Conservation (phyloP, 2,113 vertebrate species). For the Peromyscus leucopus region DNA sequence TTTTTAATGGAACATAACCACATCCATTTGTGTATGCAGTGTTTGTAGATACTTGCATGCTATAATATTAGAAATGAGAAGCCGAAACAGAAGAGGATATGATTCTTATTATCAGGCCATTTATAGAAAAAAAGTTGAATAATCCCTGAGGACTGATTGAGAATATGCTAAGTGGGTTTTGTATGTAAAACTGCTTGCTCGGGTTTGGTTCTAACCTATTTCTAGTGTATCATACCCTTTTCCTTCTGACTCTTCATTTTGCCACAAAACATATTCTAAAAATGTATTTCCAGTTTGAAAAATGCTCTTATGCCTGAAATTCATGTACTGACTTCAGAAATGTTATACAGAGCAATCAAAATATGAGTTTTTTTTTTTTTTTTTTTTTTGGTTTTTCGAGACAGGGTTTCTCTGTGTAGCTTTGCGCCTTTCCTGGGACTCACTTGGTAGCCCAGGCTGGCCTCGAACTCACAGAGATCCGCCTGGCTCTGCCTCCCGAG, state of each 20-base stretch:
- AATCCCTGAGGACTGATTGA: neutral
- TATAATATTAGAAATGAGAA: neutral
- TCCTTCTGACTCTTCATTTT: neutral
- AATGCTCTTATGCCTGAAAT: neutral
- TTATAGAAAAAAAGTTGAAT: neutral
- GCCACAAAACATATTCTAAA: neutral
- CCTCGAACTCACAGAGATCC: too few relatives aligned
- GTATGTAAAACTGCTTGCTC: neutral
- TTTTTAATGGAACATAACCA: neutral
- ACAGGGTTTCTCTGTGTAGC: too few relatives aligned
- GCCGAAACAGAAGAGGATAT: neutral
- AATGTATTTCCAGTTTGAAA: neutral
- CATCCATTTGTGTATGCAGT: neutral
- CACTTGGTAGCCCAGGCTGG: too few relatives aligned
- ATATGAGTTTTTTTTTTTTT: too few relatives aligned
- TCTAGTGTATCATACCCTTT: neutral
- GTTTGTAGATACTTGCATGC: neutral
- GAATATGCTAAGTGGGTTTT: neutral
- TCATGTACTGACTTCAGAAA: neutral
- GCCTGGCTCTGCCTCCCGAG: too few relatives aligned
- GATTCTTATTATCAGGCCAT: neutral
- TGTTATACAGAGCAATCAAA: neutral
- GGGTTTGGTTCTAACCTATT: neutral
- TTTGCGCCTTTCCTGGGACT: too few relatives aligned
- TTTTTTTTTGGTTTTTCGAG: too few relatives aligned